Evolutionary conservation across 2,113 vertebrate species (phyloP).

Genomic region (Upupa epops): DNA sequence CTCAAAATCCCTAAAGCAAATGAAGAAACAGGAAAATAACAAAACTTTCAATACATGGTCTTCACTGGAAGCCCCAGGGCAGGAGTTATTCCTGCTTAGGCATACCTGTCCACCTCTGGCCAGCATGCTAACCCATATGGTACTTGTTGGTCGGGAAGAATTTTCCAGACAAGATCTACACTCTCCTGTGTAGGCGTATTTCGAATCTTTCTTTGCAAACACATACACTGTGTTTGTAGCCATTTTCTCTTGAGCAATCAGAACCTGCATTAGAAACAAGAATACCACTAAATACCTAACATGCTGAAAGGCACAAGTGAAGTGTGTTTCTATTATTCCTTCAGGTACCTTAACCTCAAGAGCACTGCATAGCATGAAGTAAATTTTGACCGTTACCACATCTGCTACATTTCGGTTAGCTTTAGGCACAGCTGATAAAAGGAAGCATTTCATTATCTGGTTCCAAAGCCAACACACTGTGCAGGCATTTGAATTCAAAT

Average conservation of each 20-base stretch:
- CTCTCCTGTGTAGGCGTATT: constrained; percentile 96
- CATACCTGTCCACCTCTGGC: constrained; percentile 95
- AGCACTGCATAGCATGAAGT: not conserved
- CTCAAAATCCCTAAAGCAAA: not conserved
- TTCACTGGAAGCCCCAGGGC: not conserved
- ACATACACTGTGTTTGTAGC: constrained; percentile 99
- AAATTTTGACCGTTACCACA: not conserved
- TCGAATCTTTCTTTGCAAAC: constrained; percentile 98
- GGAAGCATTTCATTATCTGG: not conserved
- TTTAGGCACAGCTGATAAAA: not conserved
- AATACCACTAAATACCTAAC: not conserved
- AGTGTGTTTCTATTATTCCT: not conserved
- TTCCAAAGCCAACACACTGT: not conserved
- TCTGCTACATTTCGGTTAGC: not conserved
- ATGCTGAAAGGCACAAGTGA: not conserved
- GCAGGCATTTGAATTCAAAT: not conserved
- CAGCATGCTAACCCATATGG: constrained; percentile 99
- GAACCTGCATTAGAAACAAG: constrained; percentile 79
- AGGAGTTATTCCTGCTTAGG: not conserved
- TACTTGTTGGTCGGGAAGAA: constrained; percentile 96
- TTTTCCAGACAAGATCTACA: constrained; percentile 97
- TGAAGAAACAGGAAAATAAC: not conserved
- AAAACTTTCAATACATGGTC: not conserved
- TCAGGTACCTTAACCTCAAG: not conserved
- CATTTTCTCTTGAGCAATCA: constrained; percentile 99